These are phyloP conservation scores for Lethenteron reissneri DNA, from an alignment of 2,113 vertebrate genomes.

Conservation along the genomic window DNA sequence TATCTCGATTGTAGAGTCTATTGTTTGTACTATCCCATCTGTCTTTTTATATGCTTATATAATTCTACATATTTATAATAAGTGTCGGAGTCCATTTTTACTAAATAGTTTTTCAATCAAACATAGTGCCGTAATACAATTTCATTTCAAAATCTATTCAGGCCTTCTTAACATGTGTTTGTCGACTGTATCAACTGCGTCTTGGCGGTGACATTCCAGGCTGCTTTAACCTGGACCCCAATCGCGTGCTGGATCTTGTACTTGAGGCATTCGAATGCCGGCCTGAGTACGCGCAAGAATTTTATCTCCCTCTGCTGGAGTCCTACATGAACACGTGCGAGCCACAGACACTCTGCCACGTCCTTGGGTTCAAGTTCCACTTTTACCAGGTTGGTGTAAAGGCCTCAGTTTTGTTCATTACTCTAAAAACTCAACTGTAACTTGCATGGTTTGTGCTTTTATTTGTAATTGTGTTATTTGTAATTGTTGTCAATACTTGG, in stretches of 20 bases:
- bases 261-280: conserved; percentile 86
- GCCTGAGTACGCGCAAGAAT: conserved; percentile 69
- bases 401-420: too few relatives aligned
- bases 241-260: conserved; percentile 91
- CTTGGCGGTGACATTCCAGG: conserved; percentile 23
- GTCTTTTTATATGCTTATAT: too few relatives aligned
- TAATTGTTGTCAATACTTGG: too few relatives aligned
- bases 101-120: background rate
- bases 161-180: background rate
- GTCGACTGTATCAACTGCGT: background rate
- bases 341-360: conserved; percentile 91
- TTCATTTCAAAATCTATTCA: background rate
- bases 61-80: background rate
- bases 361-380: conserved; percentile 96
- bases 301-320: conserved; percentile 83
- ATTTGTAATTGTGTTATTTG: too few relatives aligned
- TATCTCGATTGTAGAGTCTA: too few relatives aligned
- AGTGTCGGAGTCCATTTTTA: background rate
- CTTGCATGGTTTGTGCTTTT: too few relatives aligned
- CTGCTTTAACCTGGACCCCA: conserved; percentile 97
- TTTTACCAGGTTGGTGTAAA: conserved; percentile 60
- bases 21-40: too few relatives aligned
- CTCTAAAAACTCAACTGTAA: too few relatives aligned
- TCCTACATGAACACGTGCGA: conserved; percentile 95
- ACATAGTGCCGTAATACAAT: background rate